A percentile compares a stretch with the other conserved stretches of the same genome.
Evolutionary conservation across 2,797 vertebrate species (phyloP).

Genomic region (Euthynnus affinis): DNA sequence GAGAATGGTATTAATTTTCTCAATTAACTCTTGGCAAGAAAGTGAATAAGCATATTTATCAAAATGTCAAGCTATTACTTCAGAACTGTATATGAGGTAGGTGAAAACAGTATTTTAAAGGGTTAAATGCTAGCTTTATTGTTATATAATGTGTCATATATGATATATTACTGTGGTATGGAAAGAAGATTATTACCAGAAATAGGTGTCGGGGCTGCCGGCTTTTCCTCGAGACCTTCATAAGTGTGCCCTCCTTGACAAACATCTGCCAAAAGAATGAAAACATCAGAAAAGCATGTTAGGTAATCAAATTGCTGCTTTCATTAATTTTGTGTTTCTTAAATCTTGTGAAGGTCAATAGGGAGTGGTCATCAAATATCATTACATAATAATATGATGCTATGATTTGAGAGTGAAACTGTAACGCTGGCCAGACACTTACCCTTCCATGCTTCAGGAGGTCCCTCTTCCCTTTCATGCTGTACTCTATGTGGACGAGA

Average conservation of each 20-base stretch:
- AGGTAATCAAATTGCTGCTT: neutral
- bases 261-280: conserved; percentile 88
- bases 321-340: neutral
- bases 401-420: conserved; percentile 7
- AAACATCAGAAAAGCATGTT: neutral
- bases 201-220: conserved; percentile 94
- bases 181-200: conserved; percentile 87
- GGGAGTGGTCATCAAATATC: neutral
- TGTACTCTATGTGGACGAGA: conserved; percentile 96
- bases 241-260: conserved; percentile 96
- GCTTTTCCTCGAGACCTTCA: conserved; percentile 94
- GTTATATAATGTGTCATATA: neutral
- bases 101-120: neutral
- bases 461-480: conserved; percentile 90
- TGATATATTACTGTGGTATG: neutral
- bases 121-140: neutral
- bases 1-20: neutral
- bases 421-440: conserved; percentile 77
- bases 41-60: neutral
- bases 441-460: conserved; percentile 96
- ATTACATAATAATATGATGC: conserved; percentile 8
- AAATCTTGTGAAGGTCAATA: neutral
- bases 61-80: neutral
- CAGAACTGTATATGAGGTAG: neutral
- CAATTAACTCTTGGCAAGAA: neutral